Evolutionary conservation across 2,888 invertebrate genomes (phyloP).

Genomic region (Macropis europaea): DNA sequence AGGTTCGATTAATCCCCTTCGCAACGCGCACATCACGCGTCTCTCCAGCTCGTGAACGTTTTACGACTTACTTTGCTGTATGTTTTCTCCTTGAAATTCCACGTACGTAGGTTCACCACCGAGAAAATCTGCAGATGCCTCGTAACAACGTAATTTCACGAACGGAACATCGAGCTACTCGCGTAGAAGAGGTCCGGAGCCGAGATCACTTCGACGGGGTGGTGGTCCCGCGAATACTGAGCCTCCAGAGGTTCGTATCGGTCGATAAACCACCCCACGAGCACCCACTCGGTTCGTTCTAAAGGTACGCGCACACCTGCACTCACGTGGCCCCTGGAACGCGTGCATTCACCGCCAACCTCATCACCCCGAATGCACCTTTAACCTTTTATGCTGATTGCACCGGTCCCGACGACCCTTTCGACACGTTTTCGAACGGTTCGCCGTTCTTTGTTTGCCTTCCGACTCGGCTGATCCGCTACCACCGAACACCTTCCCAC

Average conservation of each 20-base stretch:
- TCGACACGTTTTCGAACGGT: background rate
- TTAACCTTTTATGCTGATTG: conserved; percentile 21
- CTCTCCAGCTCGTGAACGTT: too few relatives aligned
- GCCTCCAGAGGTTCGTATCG: conserved; percentile 69
- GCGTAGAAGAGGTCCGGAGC: background rate
- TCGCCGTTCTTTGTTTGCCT: background rate
- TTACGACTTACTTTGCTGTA: conserved; percentile 47
- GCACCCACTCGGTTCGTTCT: conserved; percentile 62
- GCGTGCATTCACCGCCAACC: conserved; percentile 10
- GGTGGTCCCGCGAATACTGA: conserved; percentile 78
- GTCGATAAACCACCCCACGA: conserved; percentile 75
- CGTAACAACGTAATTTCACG: too few relatives aligned
- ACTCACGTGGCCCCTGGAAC: conserved; percentile 34
- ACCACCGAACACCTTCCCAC: too few relatives aligned
- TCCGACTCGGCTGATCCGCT: background rate
- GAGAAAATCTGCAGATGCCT: too few relatives aligned
- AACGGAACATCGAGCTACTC: background rate
- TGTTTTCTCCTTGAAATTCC: conserved; percentile 12
- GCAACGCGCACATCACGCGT: too few relatives aligned
- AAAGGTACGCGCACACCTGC: conserved; percentile 63
- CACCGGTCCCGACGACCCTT: background rate
- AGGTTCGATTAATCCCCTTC: too few relatives aligned
- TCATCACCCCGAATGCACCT: conserved; percentile 7
- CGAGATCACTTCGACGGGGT: conserved; percentile 67
- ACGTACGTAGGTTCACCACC: too few relatives aligned